These are phyloP conservation scores for Blera fallax DNA, from an alignment of 2,888 invertebrate genomes.

Conservation along the genomic window DNA sequence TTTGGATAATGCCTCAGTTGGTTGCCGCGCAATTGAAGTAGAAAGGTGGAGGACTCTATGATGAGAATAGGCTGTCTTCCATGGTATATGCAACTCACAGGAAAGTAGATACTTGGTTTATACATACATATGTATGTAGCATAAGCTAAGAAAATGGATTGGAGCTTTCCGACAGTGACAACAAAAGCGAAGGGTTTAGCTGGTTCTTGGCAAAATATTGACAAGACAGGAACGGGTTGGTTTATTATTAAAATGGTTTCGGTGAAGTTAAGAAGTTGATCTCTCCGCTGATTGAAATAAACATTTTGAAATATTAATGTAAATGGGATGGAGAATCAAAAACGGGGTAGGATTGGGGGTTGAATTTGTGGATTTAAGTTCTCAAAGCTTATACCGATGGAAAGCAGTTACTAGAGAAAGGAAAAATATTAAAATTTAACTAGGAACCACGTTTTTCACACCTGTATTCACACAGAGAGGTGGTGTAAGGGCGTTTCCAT, in stretches of 20 bases:
- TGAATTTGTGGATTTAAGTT: constrained; percentile 39
- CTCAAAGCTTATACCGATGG: not conserved
- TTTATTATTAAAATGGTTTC: constrained; percentile 58
- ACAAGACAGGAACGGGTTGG: constrained; percentile 8
- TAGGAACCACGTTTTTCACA: not conserved
- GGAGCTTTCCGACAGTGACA: constrained; percentile 40
- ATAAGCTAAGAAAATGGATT: constrained; percentile 27
- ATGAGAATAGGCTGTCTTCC: constrained; percentile 21
- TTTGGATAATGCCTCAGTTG: constrained; percentile 47
- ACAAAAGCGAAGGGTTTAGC: constrained; percentile 14
- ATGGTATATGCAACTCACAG: not conserved
- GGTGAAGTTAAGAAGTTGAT: constrained; percentile 10
- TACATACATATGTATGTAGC: too few species aligned
- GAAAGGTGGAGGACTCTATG: not conserved
- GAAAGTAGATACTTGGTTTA: not conserved
- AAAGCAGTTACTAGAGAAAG: not conserved
- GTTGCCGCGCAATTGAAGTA: constrained; percentile 33
- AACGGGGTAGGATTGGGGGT: not conserved
- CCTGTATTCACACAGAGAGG: not conserved
- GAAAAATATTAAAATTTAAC: constrained; percentile 15
- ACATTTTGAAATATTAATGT: constrained; percentile 29
- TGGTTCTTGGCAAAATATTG: constrained; percentile 16
- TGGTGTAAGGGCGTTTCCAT: not conserved
- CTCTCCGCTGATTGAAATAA: constrained; percentile 45
- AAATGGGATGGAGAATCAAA: constrained; percentile 12